These are phyloP conservation scores for Vannuccia rotundouncinata DNA, from an alignment of 2,888 invertebrate genomes.

Conservation along the genomic window DNA sequence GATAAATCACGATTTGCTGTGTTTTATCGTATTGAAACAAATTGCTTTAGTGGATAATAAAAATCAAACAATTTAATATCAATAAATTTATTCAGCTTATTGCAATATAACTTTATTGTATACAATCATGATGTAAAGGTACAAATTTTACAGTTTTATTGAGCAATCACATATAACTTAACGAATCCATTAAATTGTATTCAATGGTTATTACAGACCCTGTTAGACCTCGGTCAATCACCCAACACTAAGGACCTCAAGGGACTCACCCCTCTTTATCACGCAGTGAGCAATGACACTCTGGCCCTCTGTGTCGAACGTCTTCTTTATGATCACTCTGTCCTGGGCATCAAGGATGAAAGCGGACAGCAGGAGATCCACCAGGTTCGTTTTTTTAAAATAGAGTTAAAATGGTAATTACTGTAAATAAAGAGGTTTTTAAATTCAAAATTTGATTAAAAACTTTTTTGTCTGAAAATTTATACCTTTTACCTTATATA, in stretches of 20 bases:
- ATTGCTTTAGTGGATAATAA: too few relatives aligned
- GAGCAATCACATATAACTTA: too few relatives aligned
- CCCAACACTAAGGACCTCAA: conserved; percentile 91
- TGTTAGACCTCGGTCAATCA: conserved; percentile 85
- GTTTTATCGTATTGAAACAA: too few relatives aligned
- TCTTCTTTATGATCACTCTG: conserved; percentile 85
- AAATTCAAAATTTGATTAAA: not conserved
- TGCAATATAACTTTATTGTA: too few relatives aligned
- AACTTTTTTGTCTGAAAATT: not conserved
- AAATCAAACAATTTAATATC: too few relatives aligned
- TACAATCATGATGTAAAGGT: too few relatives aligned
- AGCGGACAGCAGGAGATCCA: conserved; percentile 99
- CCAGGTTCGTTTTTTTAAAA: conserved; percentile 66
- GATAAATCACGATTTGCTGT: too few relatives aligned
- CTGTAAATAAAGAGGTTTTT: not conserved
- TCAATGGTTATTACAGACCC: conserved; percentile 64
- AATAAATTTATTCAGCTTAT: too few relatives aligned
- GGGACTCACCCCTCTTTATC: conserved; percentile 65
- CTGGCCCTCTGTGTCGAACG: conserved; percentile 78
- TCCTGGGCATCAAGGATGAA: conserved; percentile 83
- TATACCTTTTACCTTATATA: not conserved
- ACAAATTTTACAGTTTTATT: too few relatives aligned
- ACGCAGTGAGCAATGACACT: conserved; percentile 64
- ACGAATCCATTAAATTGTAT: too few relatives aligned
- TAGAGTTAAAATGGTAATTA: not conserved